phyloP scores from a whole-genome alignment of 2,888 invertebrate species.

The Aethes cnicana region DNA sequence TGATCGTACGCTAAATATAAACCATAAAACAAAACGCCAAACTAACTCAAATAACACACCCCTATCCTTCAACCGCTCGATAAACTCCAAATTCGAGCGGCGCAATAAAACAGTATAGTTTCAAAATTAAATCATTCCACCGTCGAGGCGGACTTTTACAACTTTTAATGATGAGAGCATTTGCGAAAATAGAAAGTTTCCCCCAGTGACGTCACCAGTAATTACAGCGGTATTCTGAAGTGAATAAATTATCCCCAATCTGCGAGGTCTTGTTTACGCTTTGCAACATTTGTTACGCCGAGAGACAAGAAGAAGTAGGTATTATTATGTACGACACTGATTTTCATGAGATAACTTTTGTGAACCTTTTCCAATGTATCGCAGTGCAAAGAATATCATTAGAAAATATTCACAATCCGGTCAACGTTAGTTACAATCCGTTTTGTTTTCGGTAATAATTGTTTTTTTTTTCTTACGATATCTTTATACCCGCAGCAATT shows the following conservation, averaged over 20 bases:
- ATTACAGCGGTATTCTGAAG: conserved; percentile 4
- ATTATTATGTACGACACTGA: too few relatives aligned
- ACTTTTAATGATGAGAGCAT: conserved; percentile 20
- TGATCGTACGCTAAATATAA: too few relatives aligned
- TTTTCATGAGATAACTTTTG: too few relatives aligned
- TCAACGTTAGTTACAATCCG: too few relatives aligned
- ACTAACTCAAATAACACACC: background rate
- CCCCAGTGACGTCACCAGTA: conserved; percentile 6
- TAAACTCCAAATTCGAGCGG: background rate
- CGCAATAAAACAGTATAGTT: conserved; percentile 8
- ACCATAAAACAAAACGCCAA: too few relatives aligned
- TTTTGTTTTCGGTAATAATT: too few relatives aligned
- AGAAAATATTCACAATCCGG: too few relatives aligned
- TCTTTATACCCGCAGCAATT: background rate
- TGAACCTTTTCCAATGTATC: too few relatives aligned
- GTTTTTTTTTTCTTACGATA: too few relatives aligned
- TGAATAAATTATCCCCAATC: conserved; percentile 1
- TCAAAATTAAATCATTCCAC: background rate
- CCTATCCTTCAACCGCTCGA: background rate
- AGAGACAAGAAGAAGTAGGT: too few relatives aligned
- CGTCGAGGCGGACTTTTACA: background rate
- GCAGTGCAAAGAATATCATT: too few relatives aligned
- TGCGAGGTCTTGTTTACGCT: background rate
- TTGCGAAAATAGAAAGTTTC: conserved; percentile 14
- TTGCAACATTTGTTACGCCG: background rate